Base-by-base conservation (phyloP, 2,888 invertebrate species). In the Drosophila multiciliata region DNA sequence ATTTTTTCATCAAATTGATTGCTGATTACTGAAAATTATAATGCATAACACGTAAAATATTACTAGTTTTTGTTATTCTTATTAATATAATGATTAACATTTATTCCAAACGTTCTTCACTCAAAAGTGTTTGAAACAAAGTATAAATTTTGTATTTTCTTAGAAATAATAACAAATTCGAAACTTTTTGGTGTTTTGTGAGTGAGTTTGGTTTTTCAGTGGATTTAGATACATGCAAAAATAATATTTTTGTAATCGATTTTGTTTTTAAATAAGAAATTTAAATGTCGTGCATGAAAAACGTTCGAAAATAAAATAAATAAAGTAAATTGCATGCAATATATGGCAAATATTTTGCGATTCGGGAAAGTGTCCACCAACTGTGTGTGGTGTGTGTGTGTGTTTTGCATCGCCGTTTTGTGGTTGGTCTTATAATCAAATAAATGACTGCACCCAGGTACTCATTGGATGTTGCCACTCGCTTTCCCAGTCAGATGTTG, bases 401-500 rank as follows among this genome's bases (percentile, higher is more conserved):
- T 26, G 29, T 29, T 59, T 71, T 71, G 45, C 74, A 66, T 72
- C 77, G 83, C 78, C 77, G 72, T 73, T 65, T 67, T 60, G 52
- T 70, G 80, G 75, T 15, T 20, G 20, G 20, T 53, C 78, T 76
- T 82, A 83, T 87, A 88, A 82, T 83, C 86, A 86, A 87, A 86
- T 78, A 87, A 87, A 88, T 88, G 83, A 85, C 75, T 86, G 82
- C 73, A 70, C 79, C 62, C 87, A 86, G 88, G 79, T 86, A 84
- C 80, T 71, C 48, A 67, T 60, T 36, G 23, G 33, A 38, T 50
- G 42, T 54, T 12, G 4, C 26, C 17, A 8, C 49, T n/a, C 6
- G 23, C 8, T 5, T 23, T 17, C n/a, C 26, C 65, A 70, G 68
- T 60, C 75, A 65, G 54, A 52, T 54, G 54, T 54, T 54, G 50